Evolutionary conservation across 2,113 vertebrate genomes (phyloP).

Genomic region (Psettodes erumei): DNA sequence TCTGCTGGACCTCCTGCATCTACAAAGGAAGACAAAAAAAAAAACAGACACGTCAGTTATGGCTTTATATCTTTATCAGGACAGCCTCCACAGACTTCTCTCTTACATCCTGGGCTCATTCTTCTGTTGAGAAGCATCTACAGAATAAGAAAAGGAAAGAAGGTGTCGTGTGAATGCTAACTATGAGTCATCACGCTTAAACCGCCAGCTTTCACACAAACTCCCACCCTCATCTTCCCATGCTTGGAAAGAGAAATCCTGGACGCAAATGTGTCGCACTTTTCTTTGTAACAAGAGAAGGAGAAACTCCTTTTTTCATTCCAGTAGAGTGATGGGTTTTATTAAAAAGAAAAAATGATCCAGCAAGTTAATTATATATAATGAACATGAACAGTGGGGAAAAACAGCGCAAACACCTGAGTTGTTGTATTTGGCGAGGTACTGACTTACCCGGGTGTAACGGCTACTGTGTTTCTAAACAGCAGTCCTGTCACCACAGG

Average conservation of each 20-base stretch:
- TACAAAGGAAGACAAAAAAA: conserved; percentile 56
- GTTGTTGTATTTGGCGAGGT: no score
- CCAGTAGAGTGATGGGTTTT: no score
- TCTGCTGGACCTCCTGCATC: conserved; percentile 92
- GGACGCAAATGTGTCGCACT: not conserved
- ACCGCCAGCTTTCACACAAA: conserved; percentile 17
- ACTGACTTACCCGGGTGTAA: not conserved
- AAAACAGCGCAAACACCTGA: no score
- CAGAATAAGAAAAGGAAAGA: not conserved
- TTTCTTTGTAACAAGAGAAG: not conserved
- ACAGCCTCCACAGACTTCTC: not conserved
- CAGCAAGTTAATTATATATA: not conserved
- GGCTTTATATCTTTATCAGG: not conserved
- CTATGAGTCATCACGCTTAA: conserved; percentile 16
- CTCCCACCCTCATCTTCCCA: conserved; percentile 11
- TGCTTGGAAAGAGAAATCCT: conserved; percentile 10
- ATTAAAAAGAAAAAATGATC: no score
- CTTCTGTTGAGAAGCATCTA: not conserved
- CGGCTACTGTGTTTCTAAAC: not conserved
- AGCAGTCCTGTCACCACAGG: not conserved
- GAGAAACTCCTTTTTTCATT: not conserved
- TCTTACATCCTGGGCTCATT: not conserved
- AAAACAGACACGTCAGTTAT: not conserved
- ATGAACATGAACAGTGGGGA: no score
- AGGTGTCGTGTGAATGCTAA: not conserved